These are phyloP conservation scores for Malacosoma neustria DNA, from an alignment of 2,888 invertebrate species.

Conservation along the genomic window DNA sequence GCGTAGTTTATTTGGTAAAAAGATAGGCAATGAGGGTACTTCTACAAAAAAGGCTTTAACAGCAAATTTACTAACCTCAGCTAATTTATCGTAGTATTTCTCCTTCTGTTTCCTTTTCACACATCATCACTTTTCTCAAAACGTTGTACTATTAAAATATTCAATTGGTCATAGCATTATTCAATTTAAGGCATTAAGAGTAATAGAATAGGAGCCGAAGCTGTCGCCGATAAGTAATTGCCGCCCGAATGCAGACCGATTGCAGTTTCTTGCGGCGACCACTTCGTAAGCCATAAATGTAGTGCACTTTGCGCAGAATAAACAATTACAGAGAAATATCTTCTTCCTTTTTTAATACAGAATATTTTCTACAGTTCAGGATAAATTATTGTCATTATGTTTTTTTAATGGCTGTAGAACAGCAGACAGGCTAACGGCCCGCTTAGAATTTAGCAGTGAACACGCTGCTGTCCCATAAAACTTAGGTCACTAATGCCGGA, in stretches of 20 bases:
- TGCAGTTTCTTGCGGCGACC: slow-evolving; percentile 27
- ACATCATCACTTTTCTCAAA: not conserved
- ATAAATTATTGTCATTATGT: no score
- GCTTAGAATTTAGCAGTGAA: no score
- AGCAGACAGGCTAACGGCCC: no score
- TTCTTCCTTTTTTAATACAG: not conserved
- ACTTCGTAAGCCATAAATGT: slow-evolving; percentile 21
- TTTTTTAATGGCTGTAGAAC: no score
- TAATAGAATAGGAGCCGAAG: slow-evolving; percentile 3
- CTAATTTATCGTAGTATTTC: no score
- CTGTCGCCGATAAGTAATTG: slow-evolving; percentile 52
- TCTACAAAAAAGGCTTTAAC: no score
- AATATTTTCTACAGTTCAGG: no score
- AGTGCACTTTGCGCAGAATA: slow-evolving; percentile 18
- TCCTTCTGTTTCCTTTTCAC: not conserved
- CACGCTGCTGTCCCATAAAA: no score
- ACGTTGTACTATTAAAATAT: not conserved
- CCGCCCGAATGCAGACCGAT: slow-evolving; percentile 32
- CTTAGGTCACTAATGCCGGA: no score
- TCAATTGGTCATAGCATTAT: not conserved
- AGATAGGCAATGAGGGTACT: no score
- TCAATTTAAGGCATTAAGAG: not conserved
- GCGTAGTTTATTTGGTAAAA: no score
- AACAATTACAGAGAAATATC: not conserved
- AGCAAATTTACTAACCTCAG: no score